Evolutionary conservation across 2,113 vertebrate genomes (phyloP).

Genomic region (Stigmatopora argus): DNA sequence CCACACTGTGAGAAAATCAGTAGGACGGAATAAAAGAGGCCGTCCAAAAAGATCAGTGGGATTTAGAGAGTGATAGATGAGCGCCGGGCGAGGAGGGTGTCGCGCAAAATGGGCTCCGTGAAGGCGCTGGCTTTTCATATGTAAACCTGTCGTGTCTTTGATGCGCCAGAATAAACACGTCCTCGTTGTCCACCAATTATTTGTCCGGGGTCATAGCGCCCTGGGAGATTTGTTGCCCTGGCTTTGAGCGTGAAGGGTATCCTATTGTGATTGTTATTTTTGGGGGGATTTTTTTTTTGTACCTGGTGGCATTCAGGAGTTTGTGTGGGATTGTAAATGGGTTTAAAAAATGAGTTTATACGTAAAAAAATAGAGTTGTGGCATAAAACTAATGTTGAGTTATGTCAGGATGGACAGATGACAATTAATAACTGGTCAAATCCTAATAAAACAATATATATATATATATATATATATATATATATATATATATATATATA

Average conservation of each 20-base stretch:
- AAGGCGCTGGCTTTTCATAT: conserved; percentile 16
- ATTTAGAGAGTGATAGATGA: conserved; percentile 61
- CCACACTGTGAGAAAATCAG: conserved; percentile 55
- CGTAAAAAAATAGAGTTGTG: too few relatives aligned
- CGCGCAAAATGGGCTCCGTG: conserved; percentile 5
- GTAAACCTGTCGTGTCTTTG: neutral
- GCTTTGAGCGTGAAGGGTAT: neutral
- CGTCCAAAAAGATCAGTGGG: conserved; percentile 64
- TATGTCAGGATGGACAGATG: too few relatives aligned
- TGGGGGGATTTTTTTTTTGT: neutral
- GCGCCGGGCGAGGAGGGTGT: conserved; percentile 16
- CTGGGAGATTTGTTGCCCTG: neutral
- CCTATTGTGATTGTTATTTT: neutral
- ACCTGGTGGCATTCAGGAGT: too few relatives aligned
- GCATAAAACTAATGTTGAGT: too few relatives aligned
- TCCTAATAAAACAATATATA: too few relatives aligned
- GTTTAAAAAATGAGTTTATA: too few relatives aligned
- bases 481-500: too few relatives aligned
- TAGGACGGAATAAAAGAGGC: conserved; percentile 63
- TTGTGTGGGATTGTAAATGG: too few relatives aligned
- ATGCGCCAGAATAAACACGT: conserved; percentile 28
- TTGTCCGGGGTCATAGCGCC: neutral
- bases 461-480: too few relatives aligned
- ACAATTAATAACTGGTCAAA: too few relatives aligned
- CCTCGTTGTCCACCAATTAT: conserved; percentile 14